phyloP scores from a whole-genome alignment of 2,113 vertebrate species.

The Chionomys nivalis region DNA sequence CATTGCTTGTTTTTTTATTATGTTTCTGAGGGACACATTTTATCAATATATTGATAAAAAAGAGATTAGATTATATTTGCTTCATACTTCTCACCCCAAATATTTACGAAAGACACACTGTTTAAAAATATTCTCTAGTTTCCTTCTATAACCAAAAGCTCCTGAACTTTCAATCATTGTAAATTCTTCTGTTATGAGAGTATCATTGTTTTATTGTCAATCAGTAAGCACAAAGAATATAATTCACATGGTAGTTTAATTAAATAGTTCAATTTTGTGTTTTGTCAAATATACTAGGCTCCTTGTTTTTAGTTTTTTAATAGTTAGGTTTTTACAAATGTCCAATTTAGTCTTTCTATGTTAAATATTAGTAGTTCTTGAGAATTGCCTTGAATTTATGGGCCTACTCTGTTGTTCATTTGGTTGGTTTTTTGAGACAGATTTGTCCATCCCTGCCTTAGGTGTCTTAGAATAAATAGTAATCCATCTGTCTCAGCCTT shows the following conservation, averaged over 20 bases:
- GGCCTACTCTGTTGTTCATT: neutral
- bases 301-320: neutral
- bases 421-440: neutral
- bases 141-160: neutral
- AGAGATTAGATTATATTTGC: neutral
- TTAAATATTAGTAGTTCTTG: slow-evolving; percentile 7
- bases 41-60: neutral
- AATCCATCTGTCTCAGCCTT: neutral
- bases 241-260: neutral
- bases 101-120: neutral
- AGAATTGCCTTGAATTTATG: neutral
- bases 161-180: neutral
- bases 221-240: neutral
- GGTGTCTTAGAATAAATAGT: neutral
- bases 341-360: neutral
- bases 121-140: neutral
- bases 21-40: neutral
- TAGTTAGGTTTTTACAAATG: neutral
- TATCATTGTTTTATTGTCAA: neutral
- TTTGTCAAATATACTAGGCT: neutral
- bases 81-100: neutral
- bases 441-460: neutral
- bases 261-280: neutral
- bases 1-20: neutral
- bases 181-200: neutral